phyloP scores from a whole-genome alignment of 2,113 vertebrate genomes.

The Anguilla rostrata region DNA sequence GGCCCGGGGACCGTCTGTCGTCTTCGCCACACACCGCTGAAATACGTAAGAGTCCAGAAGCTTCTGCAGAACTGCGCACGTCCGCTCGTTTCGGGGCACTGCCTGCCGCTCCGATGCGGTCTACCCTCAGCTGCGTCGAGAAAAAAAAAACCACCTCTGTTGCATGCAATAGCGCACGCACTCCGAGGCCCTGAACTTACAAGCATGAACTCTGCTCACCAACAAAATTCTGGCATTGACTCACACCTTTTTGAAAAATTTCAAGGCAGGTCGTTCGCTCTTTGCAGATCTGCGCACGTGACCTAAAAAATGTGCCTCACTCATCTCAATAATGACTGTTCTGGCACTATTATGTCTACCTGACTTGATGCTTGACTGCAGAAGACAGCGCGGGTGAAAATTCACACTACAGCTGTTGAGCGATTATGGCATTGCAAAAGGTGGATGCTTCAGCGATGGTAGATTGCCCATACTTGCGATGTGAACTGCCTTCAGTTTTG shows the following conservation, averaged over 20 bases:
- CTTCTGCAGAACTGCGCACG: too few relatives aligned
- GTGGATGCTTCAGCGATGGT: neutral
- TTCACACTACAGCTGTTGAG: neutral
- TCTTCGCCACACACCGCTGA: too few relatives aligned
- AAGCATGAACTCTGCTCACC: too few relatives aligned
- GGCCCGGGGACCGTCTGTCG: too few relatives aligned
- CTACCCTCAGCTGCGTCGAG: too few relatives aligned
- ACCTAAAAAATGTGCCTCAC: neutral
- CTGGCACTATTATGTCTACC: neutral
- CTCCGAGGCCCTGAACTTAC: too few relatives aligned
- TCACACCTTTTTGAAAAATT: neutral
- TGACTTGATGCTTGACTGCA: neutral
- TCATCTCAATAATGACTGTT: neutral
- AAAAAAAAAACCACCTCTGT: too few relatives aligned
- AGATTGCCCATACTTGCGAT: neutral
- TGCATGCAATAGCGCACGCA: too few relatives aligned
- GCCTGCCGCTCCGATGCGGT: too few relatives aligned
- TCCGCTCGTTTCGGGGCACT: too few relatives aligned
- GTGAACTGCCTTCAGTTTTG: neutral
- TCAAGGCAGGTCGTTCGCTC: neutral
- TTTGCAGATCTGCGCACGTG: neutral
- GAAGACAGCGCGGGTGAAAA: neutral
- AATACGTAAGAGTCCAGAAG: too few relatives aligned
- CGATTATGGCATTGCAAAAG: neutral
- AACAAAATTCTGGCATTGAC: too few relatives aligned